Percentiles rank a stretch among this genome's conserved stretches.
These are phyloP conservation scores for Motacilla alba DNA, from an alignment of 2,113 vertebrate genomes.

Conservation along the genomic window DNA sequence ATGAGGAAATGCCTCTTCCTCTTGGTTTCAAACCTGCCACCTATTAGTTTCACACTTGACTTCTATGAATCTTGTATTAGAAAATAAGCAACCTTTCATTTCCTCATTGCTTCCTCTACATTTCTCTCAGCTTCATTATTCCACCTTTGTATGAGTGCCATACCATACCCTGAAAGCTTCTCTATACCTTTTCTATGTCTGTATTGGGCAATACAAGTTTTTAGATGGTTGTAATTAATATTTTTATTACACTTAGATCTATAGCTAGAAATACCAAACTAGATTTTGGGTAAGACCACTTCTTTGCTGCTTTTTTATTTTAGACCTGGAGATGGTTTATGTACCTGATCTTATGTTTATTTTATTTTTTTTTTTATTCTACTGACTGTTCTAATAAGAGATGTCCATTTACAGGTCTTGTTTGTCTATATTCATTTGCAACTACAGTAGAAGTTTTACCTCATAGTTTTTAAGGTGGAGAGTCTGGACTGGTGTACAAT, in stretches of 20 bases:
- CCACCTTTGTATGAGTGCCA: neutral
- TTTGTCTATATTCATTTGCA: neutral
- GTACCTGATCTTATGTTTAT: fast-evolving
- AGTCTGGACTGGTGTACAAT: neutral
- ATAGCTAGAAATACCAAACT: neutral
- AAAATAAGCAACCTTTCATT: neutral
- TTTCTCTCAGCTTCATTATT: neutral
- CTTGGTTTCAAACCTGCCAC: neutral
- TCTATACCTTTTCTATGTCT: neutral
- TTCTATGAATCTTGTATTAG: neutral
- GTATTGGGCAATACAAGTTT: neutral
- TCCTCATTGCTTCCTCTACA: neutral
- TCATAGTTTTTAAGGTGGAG: neutral
- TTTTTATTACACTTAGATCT: neutral
- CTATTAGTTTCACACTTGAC: neutral
- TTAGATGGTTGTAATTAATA: neutral
- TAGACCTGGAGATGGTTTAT: neutral
- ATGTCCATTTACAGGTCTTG: neutral
- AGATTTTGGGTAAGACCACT: neutral
- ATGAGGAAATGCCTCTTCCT: neutral
- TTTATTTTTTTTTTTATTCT: neutral
- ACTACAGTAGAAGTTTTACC: neutral
- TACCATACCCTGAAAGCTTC: neutral
- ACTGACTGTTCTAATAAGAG: neutral
- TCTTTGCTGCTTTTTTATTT: neutral